These are phyloP conservation scores for Tinea semifulvella DNA, from an alignment of 2,888 invertebrate species.

Conservation along the genomic window DNA sequence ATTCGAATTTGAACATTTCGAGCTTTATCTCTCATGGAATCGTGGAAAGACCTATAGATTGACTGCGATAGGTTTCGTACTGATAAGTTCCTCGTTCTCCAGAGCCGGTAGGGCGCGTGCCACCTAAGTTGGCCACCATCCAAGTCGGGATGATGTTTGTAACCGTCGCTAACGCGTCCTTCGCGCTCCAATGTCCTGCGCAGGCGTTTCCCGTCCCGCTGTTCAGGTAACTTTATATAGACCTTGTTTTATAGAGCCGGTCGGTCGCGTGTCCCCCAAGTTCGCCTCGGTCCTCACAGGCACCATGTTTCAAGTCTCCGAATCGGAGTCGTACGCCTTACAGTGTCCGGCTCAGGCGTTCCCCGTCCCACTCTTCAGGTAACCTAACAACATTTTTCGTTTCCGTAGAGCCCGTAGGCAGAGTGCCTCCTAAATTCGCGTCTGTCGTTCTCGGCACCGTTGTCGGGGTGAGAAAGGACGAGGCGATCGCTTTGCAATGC, in stretches of 20 bases:
- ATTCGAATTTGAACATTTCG: too few species aligned
- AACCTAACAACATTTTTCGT: constrained; percentile 29
- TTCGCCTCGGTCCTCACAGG: constrained; percentile 71
- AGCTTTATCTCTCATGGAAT: too few species aligned
- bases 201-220: constrained; percentile 73
- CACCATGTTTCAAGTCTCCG: constrained; percentile 64
- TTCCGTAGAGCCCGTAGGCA: constrained; percentile 72
- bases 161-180: constrained; percentile 48
- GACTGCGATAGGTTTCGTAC: too few species aligned
- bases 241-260: constrained; percentile 63
- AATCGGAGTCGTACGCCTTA: constrained; percentile 57
- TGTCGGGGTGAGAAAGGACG: constrained; percentile 58
- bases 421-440: constrained; percentile 73
- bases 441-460: constrained; percentile 69
- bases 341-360: constrained; percentile 74
- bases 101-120: constrained; percentile 76
- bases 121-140: constrained; percentile 72
- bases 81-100: constrained; percentile 26
- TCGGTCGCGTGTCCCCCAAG: constrained; percentile 74
- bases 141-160: constrained; percentile 70
- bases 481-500: constrained; percentile 66
- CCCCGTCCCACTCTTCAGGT: constrained; percentile 72
- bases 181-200: constrained; percentile 71
- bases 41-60: too few species aligned
- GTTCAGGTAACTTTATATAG: constrained; percentile 55